Conservation (phyloP, 2,113 vertebrate genomes). For the Speoplatyrhinus poulsoni region DNA sequence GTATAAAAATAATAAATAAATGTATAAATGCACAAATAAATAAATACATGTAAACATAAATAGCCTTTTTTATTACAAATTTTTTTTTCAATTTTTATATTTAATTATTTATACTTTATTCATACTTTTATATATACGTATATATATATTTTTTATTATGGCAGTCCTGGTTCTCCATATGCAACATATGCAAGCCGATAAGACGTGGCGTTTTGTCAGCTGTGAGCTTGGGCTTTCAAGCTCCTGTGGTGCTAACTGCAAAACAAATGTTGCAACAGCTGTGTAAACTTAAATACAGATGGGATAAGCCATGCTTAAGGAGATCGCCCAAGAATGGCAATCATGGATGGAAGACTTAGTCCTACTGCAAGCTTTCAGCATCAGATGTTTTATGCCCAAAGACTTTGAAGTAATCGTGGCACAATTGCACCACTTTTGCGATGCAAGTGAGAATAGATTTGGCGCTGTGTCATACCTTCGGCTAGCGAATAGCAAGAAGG, state of each 20-base stretch:
- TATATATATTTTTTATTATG: too few species aligned
- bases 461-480: not conserved
- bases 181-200: not conserved
- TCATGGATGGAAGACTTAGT: not conserved
- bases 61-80: too few species aligned
- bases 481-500: not conserved
- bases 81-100: too few species aligned
- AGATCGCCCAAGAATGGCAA: not conserved
- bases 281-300: not conserved
- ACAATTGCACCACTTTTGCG: not conserved
- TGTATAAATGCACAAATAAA: too few species aligned
- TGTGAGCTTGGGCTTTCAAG: not conserved
- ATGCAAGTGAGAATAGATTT: not conserved
- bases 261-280: not conserved
- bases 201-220: not conserved
- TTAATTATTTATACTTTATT: too few species aligned
- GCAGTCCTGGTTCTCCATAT: too few species aligned
- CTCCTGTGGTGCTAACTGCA: constrained; percentile 2
- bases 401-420: not conserved
- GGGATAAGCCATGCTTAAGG: not conserved
- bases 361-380: not conserved
- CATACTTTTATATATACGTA: too few species aligned
- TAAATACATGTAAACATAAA: too few species aligned
- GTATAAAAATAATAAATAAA: too few species aligned
- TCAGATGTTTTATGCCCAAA: not conserved